Percentiles rank a stretch among this genome's conserved stretches.
phyloP scores from a whole-genome alignment of 2,888 invertebrate species.

The Eupeodes luniger region DNA sequence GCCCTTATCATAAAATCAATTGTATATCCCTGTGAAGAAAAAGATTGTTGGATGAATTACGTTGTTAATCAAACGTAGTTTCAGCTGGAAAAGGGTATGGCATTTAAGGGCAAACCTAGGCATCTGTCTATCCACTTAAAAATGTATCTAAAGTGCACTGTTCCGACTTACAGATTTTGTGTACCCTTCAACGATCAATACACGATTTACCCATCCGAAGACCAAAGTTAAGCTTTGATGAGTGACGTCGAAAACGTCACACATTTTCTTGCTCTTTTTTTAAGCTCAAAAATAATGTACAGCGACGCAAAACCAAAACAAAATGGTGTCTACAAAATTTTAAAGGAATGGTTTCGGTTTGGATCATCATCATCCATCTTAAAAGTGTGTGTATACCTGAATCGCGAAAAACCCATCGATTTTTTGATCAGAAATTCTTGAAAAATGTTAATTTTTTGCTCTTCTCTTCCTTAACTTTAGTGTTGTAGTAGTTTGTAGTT shows the following conservation, averaged over 20 bases:
- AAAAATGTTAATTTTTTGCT: background rate
- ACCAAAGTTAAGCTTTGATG: background rate
- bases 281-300: background rate
- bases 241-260: slow-evolving; percentile 7
- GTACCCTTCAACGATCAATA: slow-evolving; percentile 13
- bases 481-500: background rate
- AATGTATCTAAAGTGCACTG: slow-evolving; percentile 4
- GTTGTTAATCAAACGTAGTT: background rate
- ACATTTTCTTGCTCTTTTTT: background rate
- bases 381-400: background rate
- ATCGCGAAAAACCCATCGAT: slow-evolving; percentile 5
- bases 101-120: background rate
- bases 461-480: background rate
- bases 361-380: background rate
- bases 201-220: background rate
- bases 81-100: background rate
- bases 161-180: slow-evolving; percentile 1
- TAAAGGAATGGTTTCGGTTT: background rate
- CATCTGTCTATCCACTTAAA: background rate
- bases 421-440: background rate
- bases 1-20: background rate
- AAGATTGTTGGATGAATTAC: background rate
- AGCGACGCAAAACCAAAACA: slow-evolving; percentile 9
- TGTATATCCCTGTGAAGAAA: background rate
- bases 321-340: slow-evolving; percentile 8